Evolutionary conservation across 23 tunicate genomes (phyloP).

Genomic region (Botrylloides violaceus): DNA sequence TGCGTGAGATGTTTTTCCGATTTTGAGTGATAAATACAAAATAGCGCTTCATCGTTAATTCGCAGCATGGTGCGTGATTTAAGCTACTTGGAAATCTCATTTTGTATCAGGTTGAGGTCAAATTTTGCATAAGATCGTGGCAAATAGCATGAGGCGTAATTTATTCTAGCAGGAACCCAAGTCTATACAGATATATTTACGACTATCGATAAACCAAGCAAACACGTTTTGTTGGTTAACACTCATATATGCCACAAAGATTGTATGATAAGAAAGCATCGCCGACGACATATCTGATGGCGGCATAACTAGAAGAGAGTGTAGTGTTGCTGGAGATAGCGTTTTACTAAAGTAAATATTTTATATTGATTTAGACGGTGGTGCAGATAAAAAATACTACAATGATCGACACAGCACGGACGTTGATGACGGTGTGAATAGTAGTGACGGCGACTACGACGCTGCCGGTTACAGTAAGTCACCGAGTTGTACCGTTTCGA

Average conservation of each 20-base stretch:
- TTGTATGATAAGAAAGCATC: background rate
- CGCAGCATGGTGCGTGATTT: no score
- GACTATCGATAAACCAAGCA: background rate
- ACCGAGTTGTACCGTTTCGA: background rate
- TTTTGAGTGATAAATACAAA: no score
- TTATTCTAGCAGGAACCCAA: background rate
- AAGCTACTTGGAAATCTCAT: no score
- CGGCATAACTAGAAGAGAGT: background rate
- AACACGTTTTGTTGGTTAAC: background rate
- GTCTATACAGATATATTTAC: background rate
- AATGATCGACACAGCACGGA: constrained; percentile 16
- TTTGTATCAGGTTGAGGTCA: no score
- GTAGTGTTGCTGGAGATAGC: no score
- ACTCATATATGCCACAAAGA: background rate
- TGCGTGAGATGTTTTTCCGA: no score
- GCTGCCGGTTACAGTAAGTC: background rate
- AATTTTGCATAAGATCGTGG: no score
- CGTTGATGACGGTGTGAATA: constrained; percentile 21
- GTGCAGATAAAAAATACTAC: background rate
- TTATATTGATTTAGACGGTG: background rate
- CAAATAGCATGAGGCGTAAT: no score
- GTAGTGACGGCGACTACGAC: constrained; percentile 20
- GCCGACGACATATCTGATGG: background rate
- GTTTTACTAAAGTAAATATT: background rate
- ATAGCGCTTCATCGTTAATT: no score